Conservation (phyloP, 1,140 invertebrate species). For the Macrobrachium rosenbergii region DNA sequence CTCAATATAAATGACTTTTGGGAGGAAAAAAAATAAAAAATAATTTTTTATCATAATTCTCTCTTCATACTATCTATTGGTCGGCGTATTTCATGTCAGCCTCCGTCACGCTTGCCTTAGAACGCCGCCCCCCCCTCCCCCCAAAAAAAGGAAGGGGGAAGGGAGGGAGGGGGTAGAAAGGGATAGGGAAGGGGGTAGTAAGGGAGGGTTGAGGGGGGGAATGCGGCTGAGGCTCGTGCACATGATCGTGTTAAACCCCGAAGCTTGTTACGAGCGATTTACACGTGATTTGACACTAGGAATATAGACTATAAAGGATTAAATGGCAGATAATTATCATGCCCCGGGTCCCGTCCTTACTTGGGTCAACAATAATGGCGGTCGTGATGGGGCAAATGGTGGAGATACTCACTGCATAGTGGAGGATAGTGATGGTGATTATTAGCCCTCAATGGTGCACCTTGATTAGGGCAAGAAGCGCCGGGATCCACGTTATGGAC, state of each 20-base stretch:
- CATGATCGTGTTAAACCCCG: not conserved
- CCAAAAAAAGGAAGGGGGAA: not conserved
- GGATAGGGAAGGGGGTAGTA: not conserved
- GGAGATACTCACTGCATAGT: too few relatives aligned
- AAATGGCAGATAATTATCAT: constrained; percentile 14
- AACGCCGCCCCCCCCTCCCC: not conserved
- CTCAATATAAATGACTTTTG: too few relatives aligned
- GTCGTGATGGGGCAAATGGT: too few relatives aligned
- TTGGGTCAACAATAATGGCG: too few relatives aligned
- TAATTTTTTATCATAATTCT: too few relatives aligned
- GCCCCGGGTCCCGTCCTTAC: not conserved
- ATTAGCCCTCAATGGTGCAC: too few relatives aligned
- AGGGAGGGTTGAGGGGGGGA: not conserved
- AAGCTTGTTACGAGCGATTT: too few relatives aligned
- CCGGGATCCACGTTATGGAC: too few relatives aligned
- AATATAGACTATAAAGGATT: constrained; percentile 23
- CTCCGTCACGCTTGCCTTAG: not conserved
- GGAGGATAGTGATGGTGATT: too few relatives aligned
- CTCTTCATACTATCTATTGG: not conserved
- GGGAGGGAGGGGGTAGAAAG: not conserved
- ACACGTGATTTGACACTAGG: constrained; percentile 19
- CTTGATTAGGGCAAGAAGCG: too few relatives aligned
- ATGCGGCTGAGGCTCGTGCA: not conserved
- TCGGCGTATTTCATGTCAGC: not conserved
- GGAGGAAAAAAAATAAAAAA: too few relatives aligned